Evolutionary conservation across 2,888 invertebrate species (phyloP), one percentile per base, ranked within the genome.

Genomic region (Aleiodes leptofemur): DNA sequence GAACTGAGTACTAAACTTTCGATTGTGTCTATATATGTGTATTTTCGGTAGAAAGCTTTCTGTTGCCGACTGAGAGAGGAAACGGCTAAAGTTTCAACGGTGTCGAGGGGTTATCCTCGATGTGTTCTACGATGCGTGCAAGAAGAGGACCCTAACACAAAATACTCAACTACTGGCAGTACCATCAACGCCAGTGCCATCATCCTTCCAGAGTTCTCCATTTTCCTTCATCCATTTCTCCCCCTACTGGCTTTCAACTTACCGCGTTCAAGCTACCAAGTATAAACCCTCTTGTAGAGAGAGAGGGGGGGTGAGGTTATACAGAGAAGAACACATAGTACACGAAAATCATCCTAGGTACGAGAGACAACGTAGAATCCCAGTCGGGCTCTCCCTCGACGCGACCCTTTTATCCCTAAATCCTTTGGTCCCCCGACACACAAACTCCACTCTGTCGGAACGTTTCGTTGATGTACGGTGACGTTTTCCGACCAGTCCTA

Each of bases 341-440:
- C 23, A 23, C 23, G 1, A 23, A 64, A 72, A 69, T 50, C 16
- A 16, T 57, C 50, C 53, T 69, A 72, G 71, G 51, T 68, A 68
- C 56, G 50, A 23, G 23, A 23, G 23, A 55, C 56, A 61, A 38
- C 59, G 51, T 53, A 38, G 56, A 57, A 59, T 59, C 59, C 59
- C 34, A 38, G 59, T n/a, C 34, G 29, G 57, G 31, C n/a, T 57
- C 64, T 57, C 64, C 72, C 59, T 34, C 69, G 56, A 50, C 69
- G 66, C 72, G 78, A 78, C 76, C 78, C 78, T 77, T 76, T 78
- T 73, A 78, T 78, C 76, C 78, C 71, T 70, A 74, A 78, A 78
- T 77, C 78, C 78, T 72, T 69, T 70, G 59, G 61, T 73, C 72
- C 71, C 72, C 61, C 69, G 61, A 64, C 66, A 70, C 59, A 70